Evolutionary conservation across 2,113 vertebrate species (phyloP).

Genomic region (Lota lota): DNA sequence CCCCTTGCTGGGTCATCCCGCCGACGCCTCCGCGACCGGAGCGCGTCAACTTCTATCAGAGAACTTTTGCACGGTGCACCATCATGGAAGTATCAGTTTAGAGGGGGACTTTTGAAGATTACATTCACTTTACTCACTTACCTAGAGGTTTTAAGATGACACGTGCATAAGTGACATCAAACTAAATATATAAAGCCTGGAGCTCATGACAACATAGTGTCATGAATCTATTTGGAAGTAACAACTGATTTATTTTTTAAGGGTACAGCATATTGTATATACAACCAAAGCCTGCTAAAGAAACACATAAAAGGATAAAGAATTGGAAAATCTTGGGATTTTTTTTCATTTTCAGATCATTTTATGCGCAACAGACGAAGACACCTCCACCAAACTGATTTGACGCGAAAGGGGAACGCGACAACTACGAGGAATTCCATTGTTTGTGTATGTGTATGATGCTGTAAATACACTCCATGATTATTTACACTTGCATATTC

Average conservation of each 20-base stretch:
- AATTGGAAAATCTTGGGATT: background rate
- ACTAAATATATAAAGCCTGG: background rate
- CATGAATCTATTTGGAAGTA: conserved; percentile 1
- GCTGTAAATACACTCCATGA: conserved; percentile 55
- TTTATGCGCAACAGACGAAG: conserved; percentile 23
- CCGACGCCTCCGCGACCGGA: conserved; percentile 58
- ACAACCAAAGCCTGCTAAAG: conserved; percentile 35
- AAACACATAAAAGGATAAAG: background rate
- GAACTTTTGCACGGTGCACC: conserved; percentile 69
- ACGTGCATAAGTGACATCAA: background rate
- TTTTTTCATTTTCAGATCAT: conserved; percentile 12
- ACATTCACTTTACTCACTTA: conserved; percentile 8
- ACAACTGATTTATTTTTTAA: conserved; percentile 15
- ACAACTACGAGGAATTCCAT: conserved; percentile 25
- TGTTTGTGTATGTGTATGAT: conserved; percentile 59
- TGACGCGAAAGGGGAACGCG: conserved; percentile 48
- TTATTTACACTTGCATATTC: conserved; percentile 60
- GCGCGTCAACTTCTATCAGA: conserved; percentile 66
- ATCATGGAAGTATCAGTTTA: conserved; percentile 75
- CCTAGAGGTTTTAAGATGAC: conserved; percentile 13
- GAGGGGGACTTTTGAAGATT: conserved; percentile 23
- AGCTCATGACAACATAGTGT: conserved; percentile 6
- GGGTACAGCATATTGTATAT: conserved; percentile 35
- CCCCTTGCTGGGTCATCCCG: conserved; percentile 63
- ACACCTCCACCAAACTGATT: conserved; percentile 36